Base-by-base conservation (phyloP, 2,888 invertebrate species). In the Psococerastis gibbosa region DNA sequence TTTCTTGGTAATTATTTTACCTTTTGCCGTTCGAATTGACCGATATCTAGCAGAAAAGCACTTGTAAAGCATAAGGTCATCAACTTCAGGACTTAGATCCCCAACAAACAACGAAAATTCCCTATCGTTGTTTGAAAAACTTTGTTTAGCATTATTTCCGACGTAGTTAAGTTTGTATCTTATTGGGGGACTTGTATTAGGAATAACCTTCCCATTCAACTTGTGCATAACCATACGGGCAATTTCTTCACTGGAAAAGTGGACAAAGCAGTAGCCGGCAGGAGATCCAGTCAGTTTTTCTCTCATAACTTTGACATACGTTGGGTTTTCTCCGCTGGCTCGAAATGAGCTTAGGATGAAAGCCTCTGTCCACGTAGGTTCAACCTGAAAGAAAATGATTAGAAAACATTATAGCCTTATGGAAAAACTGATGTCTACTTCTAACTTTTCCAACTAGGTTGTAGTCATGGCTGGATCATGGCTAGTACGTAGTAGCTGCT, bases 41-140 rank as follows among this genome's bases (percentile, higher is more conserved):
- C 81, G 79, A 60, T 91, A 95, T 58, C 87, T 82, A 2, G 83
- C 75, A 23, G 87, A 82, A 60, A 95, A 95, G 1, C 87, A 81
- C 60, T 88, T 75, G 59, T 88, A 94, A 6, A 95, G 65, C 22
- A 81, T 82, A 60, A 91, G 87, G 61, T 95, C 94, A 61, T 95
- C 94, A 8, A 95, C 92, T 61, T 94, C 92, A 11, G 78, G 72
- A 51, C 85, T 84, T 17, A 95, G 69, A 60, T 94, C 94, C 9
- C 94, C 94, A 22, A 95, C 91, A 88, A 92, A 95, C 42, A 95
- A 78, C 11, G 92, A 91, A 61, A 82, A 92, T 57, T 94, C 94
- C n/a, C n/a, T n/a, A 45, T 84, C 67, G 52, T 87, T 87, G 35
- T 76, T 67, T 1, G 73, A 70, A 9, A 8, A 13, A 20, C 13